A percentile compares a stretch with the other conserved stretches of the same genome.
Conservation (phyloP, 1,140 invertebrate genomes). For the Bathynomus jamesi region DNA sequence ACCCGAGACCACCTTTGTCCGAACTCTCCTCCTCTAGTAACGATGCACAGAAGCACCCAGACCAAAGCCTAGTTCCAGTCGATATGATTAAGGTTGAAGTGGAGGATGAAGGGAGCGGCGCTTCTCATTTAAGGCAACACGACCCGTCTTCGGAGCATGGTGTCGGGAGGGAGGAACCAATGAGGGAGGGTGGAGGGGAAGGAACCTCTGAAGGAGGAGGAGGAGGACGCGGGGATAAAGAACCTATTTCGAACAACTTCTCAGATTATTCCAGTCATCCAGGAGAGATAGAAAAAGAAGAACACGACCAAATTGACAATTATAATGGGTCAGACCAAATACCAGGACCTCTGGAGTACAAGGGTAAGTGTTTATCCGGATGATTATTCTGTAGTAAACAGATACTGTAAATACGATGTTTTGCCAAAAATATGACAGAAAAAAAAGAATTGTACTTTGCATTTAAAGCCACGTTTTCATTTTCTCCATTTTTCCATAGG, state of each 20-base stretch:
- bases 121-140: not conserved
- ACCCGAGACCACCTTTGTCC: not conserved
- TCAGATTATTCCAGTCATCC: not conserved
- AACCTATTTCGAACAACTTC: not conserved
- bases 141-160: not conserved
- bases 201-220: not conserved
- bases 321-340: not conserved
- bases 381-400: too few relatives aligned
- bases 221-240: not conserved
- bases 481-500: too few relatives aligned
- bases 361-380: not conserved
- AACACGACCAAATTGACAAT: not conserved
- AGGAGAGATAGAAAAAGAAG: not conserved
- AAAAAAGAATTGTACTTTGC: too few relatives aligned
- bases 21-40: not conserved
- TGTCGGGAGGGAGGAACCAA: not conserved
- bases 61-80: not conserved
- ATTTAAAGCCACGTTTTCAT: too few relatives aligned
- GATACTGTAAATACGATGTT: too few relatives aligned
- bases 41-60: not conserved
- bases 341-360: not conserved
- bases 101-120: not conserved
- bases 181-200: not conserved
- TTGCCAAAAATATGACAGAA: too few relatives aligned
- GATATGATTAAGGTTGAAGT: not conserved